Conservation (phyloP, 2,888 invertebrate genomes). For the Apoda limacodes region DNA sequence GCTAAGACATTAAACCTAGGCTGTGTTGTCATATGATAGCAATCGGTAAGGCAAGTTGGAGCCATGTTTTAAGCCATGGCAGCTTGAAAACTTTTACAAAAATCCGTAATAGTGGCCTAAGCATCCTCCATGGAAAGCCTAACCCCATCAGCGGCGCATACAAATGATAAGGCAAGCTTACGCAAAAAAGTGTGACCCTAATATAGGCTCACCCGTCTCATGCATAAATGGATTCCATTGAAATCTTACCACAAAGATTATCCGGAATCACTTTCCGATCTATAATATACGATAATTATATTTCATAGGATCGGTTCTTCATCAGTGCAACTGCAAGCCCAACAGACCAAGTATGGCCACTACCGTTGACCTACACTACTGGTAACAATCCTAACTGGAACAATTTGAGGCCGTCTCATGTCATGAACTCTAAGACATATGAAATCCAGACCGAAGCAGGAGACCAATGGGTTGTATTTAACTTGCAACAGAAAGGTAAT, state of each 20-base stretch:
- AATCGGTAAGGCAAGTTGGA: no score
- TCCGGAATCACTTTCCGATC: no score
- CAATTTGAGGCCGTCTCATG: constrained; percentile 27
- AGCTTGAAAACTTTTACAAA: no score
- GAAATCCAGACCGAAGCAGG: constrained; percentile 29
- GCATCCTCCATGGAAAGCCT: no score
- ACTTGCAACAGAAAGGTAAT: constrained; percentile 71
- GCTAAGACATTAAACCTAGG: no score
- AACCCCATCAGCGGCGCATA: no score
- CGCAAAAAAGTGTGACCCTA: no score
- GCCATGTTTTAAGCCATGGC: no score
- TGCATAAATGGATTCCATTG: neutral
- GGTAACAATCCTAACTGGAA: constrained; percentile 47
- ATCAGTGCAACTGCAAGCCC: constrained; percentile 29
- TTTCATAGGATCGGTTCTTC: constrained; percentile 47
- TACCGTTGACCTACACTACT: constrained; percentile 54
- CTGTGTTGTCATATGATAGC: no score
- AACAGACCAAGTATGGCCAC: constrained; percentile 44
- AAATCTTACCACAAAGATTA: neutral
- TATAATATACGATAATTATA: no score
- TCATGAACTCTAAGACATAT: constrained; percentile 31
- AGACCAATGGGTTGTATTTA: constrained; percentile 72
- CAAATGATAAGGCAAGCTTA: no score
- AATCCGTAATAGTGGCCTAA: no score
- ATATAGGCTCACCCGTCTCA: neutral